Base-by-base conservation (phyloP, 2,797 vertebrate genomes). In the Valencia hispanica region DNA sequence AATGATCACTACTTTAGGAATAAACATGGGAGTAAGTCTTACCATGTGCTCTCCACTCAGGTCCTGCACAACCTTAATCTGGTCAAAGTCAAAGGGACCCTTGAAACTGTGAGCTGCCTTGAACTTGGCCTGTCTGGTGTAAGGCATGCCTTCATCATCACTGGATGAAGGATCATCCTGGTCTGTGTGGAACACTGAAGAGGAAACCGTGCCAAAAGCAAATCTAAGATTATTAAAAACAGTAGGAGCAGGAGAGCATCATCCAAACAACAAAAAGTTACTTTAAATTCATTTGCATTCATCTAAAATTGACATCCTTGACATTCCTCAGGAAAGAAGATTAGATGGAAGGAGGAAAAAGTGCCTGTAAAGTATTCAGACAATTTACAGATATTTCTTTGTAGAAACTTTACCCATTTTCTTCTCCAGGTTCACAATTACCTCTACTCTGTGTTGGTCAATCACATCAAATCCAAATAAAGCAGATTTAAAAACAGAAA, bases 61-160 rank as follows among this genome's bases (percentile, higher is more conserved):
- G 94, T 99, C 98, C 90, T 99, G 98, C 43, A 99, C 98, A 55
- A 99, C 96, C 91, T 97, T 98, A 79, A 99, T 96, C 89, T 99
- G 97, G 84, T 99, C 98, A 85, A 99, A 99, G 94, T 99, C 98
- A n/a, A 97, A 99, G 1, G 98, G 98, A 77, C 98, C 98, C 94
- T 99, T 99, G 93, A 99, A 97, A 88, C 98, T 97, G 89, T 99
- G 98, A 0, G 98, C 98, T 11, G 97, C 98, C 94, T 99, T 99
- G 90, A 99, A 99, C 91, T 99, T 99, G 80, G 97, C 98, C 0
- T 96, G 97, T 84, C 98, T 92, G 27, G 98, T 99, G 90, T 99
- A 99, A 0, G 98, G 98, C 98, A 99, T 99, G 43, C 98, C 98
- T 92, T 99, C 98, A 74, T 99, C 98, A 41, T 99, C 98, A 84